Evolutionary conservation across 2,113 vertebrate genomes (phyloP).

Genomic region (Dicrurus megarhynchus): DNA sequence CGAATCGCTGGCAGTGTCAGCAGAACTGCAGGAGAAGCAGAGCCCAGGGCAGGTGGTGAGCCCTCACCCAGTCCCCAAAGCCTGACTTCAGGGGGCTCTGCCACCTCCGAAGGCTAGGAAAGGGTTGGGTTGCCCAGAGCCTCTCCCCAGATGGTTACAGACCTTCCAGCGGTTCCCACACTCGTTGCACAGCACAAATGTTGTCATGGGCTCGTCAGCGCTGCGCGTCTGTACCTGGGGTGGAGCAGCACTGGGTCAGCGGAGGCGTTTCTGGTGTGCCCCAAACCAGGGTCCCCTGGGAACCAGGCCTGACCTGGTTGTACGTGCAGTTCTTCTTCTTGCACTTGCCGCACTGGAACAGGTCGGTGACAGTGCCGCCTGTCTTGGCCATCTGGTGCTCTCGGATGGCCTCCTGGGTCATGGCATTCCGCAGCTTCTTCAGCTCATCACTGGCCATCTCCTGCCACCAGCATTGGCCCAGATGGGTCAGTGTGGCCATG

Average conservation of each 20-base stretch:
- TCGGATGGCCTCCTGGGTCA: constrained; percentile 96
- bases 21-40: constrained; percentile 74
- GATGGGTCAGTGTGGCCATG: background rate
- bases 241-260: rapidly evolving
- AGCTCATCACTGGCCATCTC: constrained; percentile 98
- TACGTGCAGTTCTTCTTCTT: constrained; percentile 97
- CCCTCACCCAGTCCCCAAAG: background rate
- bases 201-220: constrained; percentile 98
- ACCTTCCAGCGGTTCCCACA: constrained; percentile 99
- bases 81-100: background rate
- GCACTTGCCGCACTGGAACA: constrained; percentile 95
- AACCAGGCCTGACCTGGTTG: constrained; percentile 76
- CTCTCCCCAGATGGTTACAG: background rate
- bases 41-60: background rate
- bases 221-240: constrained; percentile 92
- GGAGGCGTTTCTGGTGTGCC: too few species aligned
- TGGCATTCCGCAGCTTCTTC: constrained; percentile 86
- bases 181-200: constrained; percentile 95
- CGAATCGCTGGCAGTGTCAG: constrained; percentile 11
- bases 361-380: constrained; percentile 87
- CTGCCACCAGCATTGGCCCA: constrained; percentile 40
- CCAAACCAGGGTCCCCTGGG: background rate
- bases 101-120: rapidly evolving
- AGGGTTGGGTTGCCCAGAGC: background rate
- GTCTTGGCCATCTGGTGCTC: constrained; percentile 99